Evolutionary conservation across 2,888 invertebrate species (phyloP).

Genomic region (Sphaerophoria rueppellii): DNA sequence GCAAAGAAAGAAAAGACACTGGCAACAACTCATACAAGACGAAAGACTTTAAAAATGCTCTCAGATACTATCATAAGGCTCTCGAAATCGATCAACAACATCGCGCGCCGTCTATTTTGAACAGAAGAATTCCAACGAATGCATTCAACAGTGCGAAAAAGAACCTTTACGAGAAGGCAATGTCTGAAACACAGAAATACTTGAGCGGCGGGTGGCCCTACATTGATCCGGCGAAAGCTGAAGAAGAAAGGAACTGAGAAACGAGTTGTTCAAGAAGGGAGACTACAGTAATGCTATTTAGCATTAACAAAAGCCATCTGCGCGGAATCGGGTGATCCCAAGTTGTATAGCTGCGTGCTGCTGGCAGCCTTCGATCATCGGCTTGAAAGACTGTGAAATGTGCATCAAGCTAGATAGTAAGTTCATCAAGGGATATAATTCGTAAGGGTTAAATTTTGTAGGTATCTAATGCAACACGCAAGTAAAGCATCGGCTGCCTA

Average conservation of each 20-base stretch:
- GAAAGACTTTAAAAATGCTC: conserved; percentile 90
- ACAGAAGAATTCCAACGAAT: conserved; percentile 94
- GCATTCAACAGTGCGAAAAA: conserved; percentile 96
- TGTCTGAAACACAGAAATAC: conserved; percentile 98
- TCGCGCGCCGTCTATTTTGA: conserved; percentile 99
- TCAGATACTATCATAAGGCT: conserved; percentile 94
- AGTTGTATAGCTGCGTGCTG: conserved; percentile 97
- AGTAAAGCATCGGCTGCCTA: conserved; percentile 95
- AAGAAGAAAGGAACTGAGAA: conserved; percentile 96
- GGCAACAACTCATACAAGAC: conserved; percentile 98
- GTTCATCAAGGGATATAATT: conserved; percentile 99
- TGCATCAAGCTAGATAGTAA: conserved; percentile 96
- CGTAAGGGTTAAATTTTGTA: conserved; percentile 97
- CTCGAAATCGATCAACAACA: conserved; percentile 94
- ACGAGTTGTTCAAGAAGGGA: conserved; percentile 95
- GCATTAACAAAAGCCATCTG: conserved; percentile 98
- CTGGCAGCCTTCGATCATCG: conserved; percentile 97
- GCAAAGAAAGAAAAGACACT: conserved; percentile 92
- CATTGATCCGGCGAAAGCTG: conserved; percentile 95
- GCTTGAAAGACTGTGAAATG: conserved; percentile 97
- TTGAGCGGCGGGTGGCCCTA: conserved; percentile 94
- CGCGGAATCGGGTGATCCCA: conserved; percentile 97
- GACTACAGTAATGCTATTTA: conserved; percentile 97
- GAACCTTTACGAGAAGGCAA: conserved; percentile 95
- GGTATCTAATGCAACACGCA: conserved; percentile 92